Evolutionary conservation across 2,888 invertebrate genomes (phyloP).

Genomic region (Meteorus colon): DNA sequence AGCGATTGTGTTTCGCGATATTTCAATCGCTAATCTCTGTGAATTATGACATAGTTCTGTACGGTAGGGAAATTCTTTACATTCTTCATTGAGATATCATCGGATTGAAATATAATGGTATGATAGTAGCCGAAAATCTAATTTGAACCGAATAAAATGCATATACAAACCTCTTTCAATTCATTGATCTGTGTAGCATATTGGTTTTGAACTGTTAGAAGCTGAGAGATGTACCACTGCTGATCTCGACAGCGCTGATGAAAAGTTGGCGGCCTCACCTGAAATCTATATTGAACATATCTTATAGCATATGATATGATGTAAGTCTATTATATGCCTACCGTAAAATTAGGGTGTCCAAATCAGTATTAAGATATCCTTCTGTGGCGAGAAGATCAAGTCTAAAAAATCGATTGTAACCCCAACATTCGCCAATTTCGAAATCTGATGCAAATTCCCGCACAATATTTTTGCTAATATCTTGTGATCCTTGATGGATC

Average conservation of each 20-base stretch:
- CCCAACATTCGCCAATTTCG: constrained; percentile 97
- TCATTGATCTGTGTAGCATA: constrained; percentile 88
- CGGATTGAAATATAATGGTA: constrained; percentile 35
- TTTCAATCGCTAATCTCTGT: constrained; percentile 81
- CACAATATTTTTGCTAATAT: constrained; percentile 90
- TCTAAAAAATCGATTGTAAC: constrained; percentile 94
- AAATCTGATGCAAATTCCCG: constrained; percentile 96
- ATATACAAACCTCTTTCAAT: constrained; percentile 82
- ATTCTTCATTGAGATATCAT: background rate
- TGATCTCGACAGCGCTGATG: constrained; percentile 95
- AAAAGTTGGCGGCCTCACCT: constrained; percentile 94
- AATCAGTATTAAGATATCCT: constrained; percentile 89
- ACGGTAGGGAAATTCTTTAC: background rate
- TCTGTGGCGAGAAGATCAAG: constrained; percentile 92
- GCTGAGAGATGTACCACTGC: constrained; percentile 92
- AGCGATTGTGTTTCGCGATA: constrained; percentile 80
- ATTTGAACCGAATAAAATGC: background rate
- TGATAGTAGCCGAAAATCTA: background rate
- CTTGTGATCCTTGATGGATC: constrained; percentile 91
- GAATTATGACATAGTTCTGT: background rate
- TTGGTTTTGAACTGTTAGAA: constrained; percentile 87
- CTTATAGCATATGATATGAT: background rate
- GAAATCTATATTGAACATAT: constrained; percentile 78
- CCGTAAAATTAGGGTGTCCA: constrained; percentile 89
- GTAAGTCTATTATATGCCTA: constrained; percentile 63